Evolutionary conservation across 2,113 vertebrate genomes (phyloP).

Genomic region (Pterocles orientalis): DNA sequence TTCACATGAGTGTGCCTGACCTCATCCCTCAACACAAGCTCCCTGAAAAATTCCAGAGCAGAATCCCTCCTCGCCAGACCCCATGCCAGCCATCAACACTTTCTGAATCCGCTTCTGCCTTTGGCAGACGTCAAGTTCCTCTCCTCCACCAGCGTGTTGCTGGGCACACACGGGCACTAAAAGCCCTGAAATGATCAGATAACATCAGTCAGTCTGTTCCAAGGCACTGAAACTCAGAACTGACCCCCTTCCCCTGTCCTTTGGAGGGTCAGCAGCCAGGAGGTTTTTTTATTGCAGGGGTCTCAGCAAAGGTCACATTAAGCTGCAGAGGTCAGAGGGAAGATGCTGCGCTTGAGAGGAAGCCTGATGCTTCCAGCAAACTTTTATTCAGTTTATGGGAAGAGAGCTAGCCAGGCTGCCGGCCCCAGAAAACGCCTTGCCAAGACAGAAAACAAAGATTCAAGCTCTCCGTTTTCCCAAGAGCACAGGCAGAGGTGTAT

Average conservation of each 20-base stretch:
- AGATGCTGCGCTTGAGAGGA: background rate
- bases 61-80: background rate
- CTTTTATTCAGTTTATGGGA: background rate
- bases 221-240: background rate
- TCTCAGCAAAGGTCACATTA: background rate
- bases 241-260: background rate
- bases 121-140: background rate
- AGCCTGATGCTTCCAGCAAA: background rate
- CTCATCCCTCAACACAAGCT: conserved; percentile 1
- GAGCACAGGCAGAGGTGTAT: background rate
- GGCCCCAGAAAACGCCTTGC: background rate
- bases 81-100: background rate
- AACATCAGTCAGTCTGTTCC: background rate
- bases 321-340: background rate
- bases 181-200: background rate
- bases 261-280: background rate
- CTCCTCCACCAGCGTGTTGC: fast-evolving
- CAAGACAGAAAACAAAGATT: background rate
- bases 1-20: background rate
- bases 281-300: background rate
- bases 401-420: background rate
- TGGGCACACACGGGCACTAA: background rate
- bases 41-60: background rate
- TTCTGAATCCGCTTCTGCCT: background rate
- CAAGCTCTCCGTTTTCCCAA: background rate